Base-by-base conservation (phyloP, 2,888 invertebrate genomes). In the Acronicta alni region DNA sequence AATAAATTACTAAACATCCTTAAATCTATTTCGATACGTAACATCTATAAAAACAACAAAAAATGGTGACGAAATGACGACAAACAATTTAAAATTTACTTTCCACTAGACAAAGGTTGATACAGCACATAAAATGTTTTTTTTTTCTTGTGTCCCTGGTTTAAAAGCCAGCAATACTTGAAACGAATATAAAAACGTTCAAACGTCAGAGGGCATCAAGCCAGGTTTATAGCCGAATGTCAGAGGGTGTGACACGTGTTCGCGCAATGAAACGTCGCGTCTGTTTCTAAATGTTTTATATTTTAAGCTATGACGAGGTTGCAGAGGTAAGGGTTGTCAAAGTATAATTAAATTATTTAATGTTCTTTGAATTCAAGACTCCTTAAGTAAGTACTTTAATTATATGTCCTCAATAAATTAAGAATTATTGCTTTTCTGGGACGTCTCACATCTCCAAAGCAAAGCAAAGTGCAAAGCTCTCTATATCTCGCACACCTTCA, bases 231-330 rank as follows among this genome's bases (percentile, higher is more conserved):
- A 52, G 60, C 60, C 16, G 35, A 8, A 17, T 37, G 67, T 66
- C 72, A 52, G 60, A 65, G 35, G 20, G 32, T 17, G 60, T 23
- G 68, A 60, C 68, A 68, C 10, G 47, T 35, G 68, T 49, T n/a
- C 23, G 16, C 18, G 47, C 66, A 30, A 46, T 67, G 41, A 70
- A 67, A 57, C 12, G 51, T 63, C 51, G 26, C 72, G n/a, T 57
- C 43, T 71, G 72, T n/a, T 46, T 2, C 17, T 12, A 15, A 18
- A 66, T 47, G 32, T 44, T 14, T 38, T 42, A 15, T 48, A 39
- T 38, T 39, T 47, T 35, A n/a, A 38, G 39, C 49, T 65, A n/a
- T 45, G 38, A 37, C 30, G 45, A 49, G 38, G 32, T 14, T 20
- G 39, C 30, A 30, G 30, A 12, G 12, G 30, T 15, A 49, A 46